Base-by-base conservation (phyloP, 2,888 invertebrate genomes). In the Nemotelus nigrinus region DNA sequence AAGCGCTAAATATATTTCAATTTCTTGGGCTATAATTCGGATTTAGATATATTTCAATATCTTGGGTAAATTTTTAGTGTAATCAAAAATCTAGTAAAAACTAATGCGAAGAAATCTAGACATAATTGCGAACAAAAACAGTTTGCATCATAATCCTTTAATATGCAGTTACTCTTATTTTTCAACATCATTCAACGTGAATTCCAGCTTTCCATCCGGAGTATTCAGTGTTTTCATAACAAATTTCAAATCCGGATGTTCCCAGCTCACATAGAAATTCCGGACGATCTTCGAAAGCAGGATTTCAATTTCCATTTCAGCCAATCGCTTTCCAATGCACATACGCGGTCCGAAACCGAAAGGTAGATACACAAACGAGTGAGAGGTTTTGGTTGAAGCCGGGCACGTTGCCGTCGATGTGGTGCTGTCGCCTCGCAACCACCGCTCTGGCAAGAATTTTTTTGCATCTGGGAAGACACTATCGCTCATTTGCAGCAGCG, bases 321-420 rank as follows among this genome's bases (percentile, higher is more conserved):
- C 94, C 79, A 95, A 91, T 82, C 94, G 88, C 82, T 91, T 89
- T 6, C 94, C 94, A 80, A 93, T 90, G 83, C 93, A 93, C 74
- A 90, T 90, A 78, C 93, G 89, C 0, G 92, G 89, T 0, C 93
- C 93, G 82, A 91, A 92, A 2, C 93, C 93, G 83, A 93, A 93
- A 0, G 93, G 93, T 77, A 92, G 84, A 80, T 85, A 86, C 2
- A 83, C 83, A 65, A 86, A 86, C 0, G 86, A 85, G 74, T 81
- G 79, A 2, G 81, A 70, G 39, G 79, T 77, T 58, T 82, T 80
- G 0, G 78, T 55, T 5, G 75, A 50, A 2, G 81, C 63, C 2
- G 85, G 84, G 25, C 84, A 84, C 0, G 82, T 82, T 2, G 67
- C 80, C 3, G 78, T 64, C 10, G 63, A 43, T 39, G 63, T 63